A percentile compares a stretch with the other conserved stretches of the same genome.
Evolutionary conservation across 2,888 invertebrate genomes (phyloP).

Genomic region (Parnassius glacialis): DNA sequence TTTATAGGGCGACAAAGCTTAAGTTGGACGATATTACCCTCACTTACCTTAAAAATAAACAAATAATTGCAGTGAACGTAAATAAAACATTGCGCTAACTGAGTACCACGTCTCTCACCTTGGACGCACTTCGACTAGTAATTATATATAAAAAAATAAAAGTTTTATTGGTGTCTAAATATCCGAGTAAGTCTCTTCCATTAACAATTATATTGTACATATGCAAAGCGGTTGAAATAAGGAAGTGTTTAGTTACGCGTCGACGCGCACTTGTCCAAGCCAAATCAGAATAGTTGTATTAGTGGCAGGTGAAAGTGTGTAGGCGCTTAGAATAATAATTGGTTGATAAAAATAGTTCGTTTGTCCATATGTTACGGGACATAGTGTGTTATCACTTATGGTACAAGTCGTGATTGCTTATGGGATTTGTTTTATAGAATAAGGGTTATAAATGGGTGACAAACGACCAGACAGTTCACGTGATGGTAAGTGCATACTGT

Average conservation of each 20-base stretch:
- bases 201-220: conserved; percentile 21
- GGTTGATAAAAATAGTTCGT: conserved; percentile 14
- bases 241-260: conserved; percentile 40
- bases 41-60: no score
- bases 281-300: conserved; percentile 38
- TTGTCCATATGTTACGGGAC: not conserved
- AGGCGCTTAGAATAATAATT: conserved; percentile 35
- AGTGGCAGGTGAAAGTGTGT: conserved; percentile 48
- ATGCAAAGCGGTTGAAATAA: conserved; percentile 39
- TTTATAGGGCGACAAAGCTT: no score
- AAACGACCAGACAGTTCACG: no score
- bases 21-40: no score
- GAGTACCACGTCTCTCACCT: no score
- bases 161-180: not conserved
- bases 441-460: no score
- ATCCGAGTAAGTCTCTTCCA: not conserved
- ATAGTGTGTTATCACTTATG: not conserved
- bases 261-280: conserved; percentile 26
- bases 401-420: not conserved
- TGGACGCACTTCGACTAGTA: no score
- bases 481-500: no score
- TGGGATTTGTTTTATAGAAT: no score
- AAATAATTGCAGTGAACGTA: no score
- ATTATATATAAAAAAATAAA: no score
- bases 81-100: no score